These are phyloP conservation scores for Poecile atricapillus DNA, from an alignment of 2,113 vertebrate species.

Conservation along the genomic window DNA sequence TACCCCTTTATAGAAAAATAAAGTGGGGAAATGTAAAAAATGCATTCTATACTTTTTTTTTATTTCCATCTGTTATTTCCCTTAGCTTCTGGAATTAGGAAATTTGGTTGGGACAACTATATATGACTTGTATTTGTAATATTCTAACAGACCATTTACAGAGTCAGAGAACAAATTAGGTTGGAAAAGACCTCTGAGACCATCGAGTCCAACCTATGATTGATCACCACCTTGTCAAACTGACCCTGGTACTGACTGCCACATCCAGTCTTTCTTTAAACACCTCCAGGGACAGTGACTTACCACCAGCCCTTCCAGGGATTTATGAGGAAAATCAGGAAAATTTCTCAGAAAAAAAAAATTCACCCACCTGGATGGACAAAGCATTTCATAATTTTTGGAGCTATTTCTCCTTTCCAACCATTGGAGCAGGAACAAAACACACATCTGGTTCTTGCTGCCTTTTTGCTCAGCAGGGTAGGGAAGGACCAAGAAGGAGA, in stretches of 20 bases:
- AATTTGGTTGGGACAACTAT: neutral
- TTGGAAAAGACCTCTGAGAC: neutral
- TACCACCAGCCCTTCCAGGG: neutral
- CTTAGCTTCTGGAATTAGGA: neutral
- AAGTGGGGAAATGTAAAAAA: neutral
- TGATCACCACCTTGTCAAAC: neutral
- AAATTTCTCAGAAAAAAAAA: too few species aligned
- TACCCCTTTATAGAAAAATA: neutral
- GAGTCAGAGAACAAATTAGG: neutral
- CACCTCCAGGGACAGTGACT: neutral
- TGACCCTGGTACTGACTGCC: neutral
- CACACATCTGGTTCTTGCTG: neutral
- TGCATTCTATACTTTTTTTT: neutral
- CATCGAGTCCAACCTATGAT: neutral
- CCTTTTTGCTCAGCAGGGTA: neutral
- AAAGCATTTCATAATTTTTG: neutral
- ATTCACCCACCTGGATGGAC: too few species aligned
- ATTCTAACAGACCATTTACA: neutral
- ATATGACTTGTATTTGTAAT: neutral
- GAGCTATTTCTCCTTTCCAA: neutral
- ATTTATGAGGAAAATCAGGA: neutral
- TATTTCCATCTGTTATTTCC: neutral
- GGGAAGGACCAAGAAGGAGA: neutral
- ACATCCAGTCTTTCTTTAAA: neutral
- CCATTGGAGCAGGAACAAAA: neutral